Evolutionary conservation across 1,140 invertebrate species (phyloP), one percentile per base, ranked within the genome.

Genomic region (Eumeta japonica): DNA sequence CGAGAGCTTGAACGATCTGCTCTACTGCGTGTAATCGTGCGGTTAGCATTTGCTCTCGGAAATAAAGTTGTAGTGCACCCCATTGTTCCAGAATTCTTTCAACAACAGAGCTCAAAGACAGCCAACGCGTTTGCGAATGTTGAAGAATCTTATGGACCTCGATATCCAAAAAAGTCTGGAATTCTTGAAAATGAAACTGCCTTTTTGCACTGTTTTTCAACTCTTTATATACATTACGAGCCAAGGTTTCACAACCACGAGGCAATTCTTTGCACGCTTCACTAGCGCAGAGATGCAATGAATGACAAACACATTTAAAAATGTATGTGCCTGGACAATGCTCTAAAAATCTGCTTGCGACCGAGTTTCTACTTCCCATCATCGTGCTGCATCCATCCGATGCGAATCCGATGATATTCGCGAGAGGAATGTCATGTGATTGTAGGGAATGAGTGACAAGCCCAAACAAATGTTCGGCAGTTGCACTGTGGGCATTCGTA

Each of bases 291-390:
- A 67, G 39, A 42, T 64, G 57, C 15, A 62, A 39, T 15, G 54
- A 62, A 39, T 73, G 66, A 37, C 63, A 67, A 9, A 68, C 41
- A 52, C 63, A 75, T 53, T 70, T 72, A 15, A 57, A 43, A 3
- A 68, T 45, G 10, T 30, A 34, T 3, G 70, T 57, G 2, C 52
- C 55, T 11, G 60, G 58, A 27, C 38, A 58, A 35, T 34, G 20
- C 28, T 52, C 31, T 20, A 29, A 13, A 32, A 68, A 43, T 37
- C 54, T 24, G 12, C 14, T 37, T 7, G 51, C 46, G 5, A 71
- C 55, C 10, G 62, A 70, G 47, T 70, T 66, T 15, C 52, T 13
- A 7, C 14, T 17, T 2, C 63, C 65, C 47, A 71, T 56, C 66
- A 67, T 70, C 1, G 43, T 51, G 39, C 53, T 68, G 29, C 48